A percentile compares a stretch with the other conserved stretches of the same genome.
Evolutionary conservation across 2,888 invertebrate genomes (phyloP).

Genomic region (Limnephilus marmoratus): DNA sequence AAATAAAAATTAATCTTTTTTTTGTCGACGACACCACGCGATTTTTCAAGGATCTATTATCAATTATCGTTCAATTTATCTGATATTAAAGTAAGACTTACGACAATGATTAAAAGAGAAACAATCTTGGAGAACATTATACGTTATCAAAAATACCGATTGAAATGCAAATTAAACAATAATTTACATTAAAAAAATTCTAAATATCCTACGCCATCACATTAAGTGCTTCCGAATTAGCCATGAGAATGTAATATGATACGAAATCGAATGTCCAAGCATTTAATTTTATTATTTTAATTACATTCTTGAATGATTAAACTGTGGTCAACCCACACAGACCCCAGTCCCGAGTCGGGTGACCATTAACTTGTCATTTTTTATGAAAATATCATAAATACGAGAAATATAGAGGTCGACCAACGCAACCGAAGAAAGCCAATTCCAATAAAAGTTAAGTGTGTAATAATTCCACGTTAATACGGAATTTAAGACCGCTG

Average conservation of each 20-base stretch:
- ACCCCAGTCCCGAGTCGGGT: not conserved
- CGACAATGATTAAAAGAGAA: not conserved
- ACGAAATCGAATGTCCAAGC: not conserved
- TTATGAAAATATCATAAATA: conserved; percentile 61
- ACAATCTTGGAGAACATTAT: not conserved
- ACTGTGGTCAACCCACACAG: conserved; percentile 2
- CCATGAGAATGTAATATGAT: not conserved
- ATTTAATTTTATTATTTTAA: conserved; percentile 17
- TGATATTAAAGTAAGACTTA: not conserved
- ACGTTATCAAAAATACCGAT: not conserved
- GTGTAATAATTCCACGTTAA: conserved; percentile 63
- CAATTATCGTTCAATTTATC: too few relatives aligned
- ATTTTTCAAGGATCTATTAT: too few relatives aligned
- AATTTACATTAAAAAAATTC: not conserved
- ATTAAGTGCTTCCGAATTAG: not conserved
- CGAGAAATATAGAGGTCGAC: conserved; percentile 56
- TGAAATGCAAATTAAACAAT: not conserved
- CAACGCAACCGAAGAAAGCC: conserved; percentile 54
- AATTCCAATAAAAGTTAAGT: conserved; percentile 64
- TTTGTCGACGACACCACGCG: too few relatives aligned
- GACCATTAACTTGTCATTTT: conserved; percentile 42
- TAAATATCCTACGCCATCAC: not conserved
- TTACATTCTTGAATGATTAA: not conserved
- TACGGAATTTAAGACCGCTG: conserved; percentile 58
- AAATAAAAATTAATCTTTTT: too few relatives aligned